Conservation (phyloP, 35 echinoderm and acorn worm species). For the Diadema setosum region DNA sequence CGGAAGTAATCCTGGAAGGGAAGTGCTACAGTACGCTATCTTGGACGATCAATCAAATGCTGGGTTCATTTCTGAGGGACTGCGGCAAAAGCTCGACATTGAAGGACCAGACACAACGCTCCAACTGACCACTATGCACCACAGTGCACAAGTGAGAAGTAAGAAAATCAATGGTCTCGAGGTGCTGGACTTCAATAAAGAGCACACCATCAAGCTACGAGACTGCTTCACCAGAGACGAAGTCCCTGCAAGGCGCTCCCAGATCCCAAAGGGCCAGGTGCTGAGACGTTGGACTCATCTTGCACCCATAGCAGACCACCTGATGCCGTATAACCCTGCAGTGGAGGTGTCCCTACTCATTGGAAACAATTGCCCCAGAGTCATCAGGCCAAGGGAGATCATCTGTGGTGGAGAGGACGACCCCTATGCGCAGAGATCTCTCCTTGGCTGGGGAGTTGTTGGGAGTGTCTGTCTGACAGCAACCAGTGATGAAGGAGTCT, state of each 20-base stretch:
- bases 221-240: slow-evolving; percentile 20
- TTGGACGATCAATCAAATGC: slow-evolving; percentile 8
- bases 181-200: slow-evolving; percentile 28
- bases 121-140: not conserved
- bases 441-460: slow-evolving; percentile 67
- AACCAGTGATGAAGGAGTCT: not conserved
- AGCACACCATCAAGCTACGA: slow-evolving; percentile 15
- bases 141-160: slow-evolving; percentile 2
- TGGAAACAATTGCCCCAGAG: no score
- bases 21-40: slow-evolving; percentile 14
- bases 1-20: not conserved
- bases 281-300: slow-evolving; percentile 55
- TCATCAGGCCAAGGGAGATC: no score
- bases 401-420: no score
- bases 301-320: not conserved
- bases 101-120: not conserved
- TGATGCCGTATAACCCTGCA: no score
- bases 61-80: not conserved
- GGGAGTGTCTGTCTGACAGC: not conserved
- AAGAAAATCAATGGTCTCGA: slow-evolving; percentile 44
- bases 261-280: slow-evolving; percentile 19
- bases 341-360: no score
- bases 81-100: not conserved
- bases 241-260: not conserved
- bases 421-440: slow-evolving; percentile 51